Evolutionary conservation across 2,888 invertebrate species (phyloP).

Genomic region (Polydesmus complanatus): DNA sequence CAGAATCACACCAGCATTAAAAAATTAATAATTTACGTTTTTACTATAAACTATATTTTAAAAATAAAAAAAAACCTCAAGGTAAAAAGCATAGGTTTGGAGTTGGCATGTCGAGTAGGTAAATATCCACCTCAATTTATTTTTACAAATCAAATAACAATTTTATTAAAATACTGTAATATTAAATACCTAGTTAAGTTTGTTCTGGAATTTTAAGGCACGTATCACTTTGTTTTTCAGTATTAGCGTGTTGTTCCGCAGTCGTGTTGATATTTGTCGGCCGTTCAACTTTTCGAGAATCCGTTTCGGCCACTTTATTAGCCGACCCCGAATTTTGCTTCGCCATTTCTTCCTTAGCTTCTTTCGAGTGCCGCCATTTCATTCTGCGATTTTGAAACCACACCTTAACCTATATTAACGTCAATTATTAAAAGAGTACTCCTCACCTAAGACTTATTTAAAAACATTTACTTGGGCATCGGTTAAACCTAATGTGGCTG

Average conservation of each 20-base stretch:
- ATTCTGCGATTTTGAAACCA: slow-evolving; percentile 86
- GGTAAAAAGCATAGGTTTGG: too few species aligned
- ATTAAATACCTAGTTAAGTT: too few species aligned
- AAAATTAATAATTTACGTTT: too few species aligned
- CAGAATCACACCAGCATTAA: too few species aligned
- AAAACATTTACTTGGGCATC: slow-evolving; percentile 87
- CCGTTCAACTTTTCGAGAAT: not conserved
- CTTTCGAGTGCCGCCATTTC: slow-evolving; percentile 60
- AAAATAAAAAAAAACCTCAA: too few species aligned
- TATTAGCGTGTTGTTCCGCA: not conserved
- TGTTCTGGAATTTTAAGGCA: not conserved
- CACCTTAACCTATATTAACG: slow-evolving; percentile 86
- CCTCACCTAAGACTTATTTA: too few species aligned
- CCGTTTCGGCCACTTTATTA: not conserved
- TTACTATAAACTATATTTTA: too few species aligned
- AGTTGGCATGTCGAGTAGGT: too few species aligned
- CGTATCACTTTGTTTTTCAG: not conserved
- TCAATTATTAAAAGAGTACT: too few species aligned
- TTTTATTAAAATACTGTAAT: too few species aligned
- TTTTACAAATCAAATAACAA: too few species aligned
- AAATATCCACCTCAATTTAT: too few species aligned
- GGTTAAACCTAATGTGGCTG: slow-evolving; percentile 77
- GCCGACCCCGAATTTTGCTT: not conserved
- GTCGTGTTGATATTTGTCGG: not conserved
- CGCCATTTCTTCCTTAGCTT: slow-evolving; percentile 15